phyloP scores from a whole-genome alignment of 2,888 invertebrate species.

The Halictus quadricinctus region DNA sequence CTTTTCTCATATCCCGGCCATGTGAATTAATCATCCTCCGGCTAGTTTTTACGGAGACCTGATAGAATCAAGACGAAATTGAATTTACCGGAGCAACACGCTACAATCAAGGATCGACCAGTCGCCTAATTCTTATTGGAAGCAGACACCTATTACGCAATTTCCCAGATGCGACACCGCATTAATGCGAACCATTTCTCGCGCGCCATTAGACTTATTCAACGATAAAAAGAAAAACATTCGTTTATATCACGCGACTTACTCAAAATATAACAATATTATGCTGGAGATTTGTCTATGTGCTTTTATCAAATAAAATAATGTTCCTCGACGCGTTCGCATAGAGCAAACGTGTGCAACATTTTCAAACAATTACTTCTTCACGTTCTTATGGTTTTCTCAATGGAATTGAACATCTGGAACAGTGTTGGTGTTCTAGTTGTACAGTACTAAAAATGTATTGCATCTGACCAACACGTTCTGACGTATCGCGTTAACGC shows the following conservation, averaged over 20 bases:
- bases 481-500: background rate
- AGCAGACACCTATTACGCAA: background rate
- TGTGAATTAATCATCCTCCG: conserved; percentile 27
- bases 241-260: background rate
- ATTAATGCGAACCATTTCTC: conserved; percentile 10
- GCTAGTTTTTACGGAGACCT: background rate
- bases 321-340: background rate
- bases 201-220: background rate
- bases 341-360: background rate
- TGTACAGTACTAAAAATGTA: background rate
- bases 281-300: background rate
- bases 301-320: background rate
- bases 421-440: background rate
- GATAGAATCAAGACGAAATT: conserved; percentile 35
- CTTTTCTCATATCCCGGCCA: background rate
- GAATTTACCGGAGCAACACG: conserved; percentile 37
- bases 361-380: background rate
- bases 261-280: background rate
- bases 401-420: background rate
- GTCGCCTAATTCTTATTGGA: conserved; percentile 21
- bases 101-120: background rate
- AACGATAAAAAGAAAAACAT: background rate
- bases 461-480: background rate
- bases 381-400: background rate
- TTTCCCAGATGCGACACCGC: conserved; percentile 35